Evolutionary conservation across 2,888 invertebrate species (phyloP).

Genomic region (Tachystola acroxantha): DNA sequence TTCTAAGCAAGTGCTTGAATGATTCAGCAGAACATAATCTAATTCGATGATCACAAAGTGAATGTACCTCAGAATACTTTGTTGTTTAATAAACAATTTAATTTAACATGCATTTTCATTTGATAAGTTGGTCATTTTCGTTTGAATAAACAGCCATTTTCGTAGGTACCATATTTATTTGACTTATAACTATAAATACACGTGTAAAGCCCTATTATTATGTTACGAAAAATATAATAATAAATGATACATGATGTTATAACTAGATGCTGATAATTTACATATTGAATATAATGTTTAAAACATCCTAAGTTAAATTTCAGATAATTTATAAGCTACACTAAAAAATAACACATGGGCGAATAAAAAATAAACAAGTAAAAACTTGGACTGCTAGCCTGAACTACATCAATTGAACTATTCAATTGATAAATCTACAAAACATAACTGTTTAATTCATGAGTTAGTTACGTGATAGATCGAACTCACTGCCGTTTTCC

Average conservation of each 20-base stretch:
- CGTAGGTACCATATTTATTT: slow-evolving; percentile 58
- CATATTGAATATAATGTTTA: slow-evolving; percentile 12
- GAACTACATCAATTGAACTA: slow-evolving; percentile 17
- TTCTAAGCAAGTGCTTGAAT: background rate
- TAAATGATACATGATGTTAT: slow-evolving; percentile 20
- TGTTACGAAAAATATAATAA: slow-evolving; percentile 28
- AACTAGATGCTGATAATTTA: slow-evolving; percentile 22
- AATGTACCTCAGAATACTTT: slow-evolving; percentile 6
- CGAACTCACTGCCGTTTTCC: too few species aligned
- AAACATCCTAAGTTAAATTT: slow-evolving; percentile 14
- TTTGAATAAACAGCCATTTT: too few species aligned
- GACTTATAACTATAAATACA: slow-evolving; percentile 65
- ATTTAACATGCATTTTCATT: slow-evolving; percentile 3
- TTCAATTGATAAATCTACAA: too few species aligned
- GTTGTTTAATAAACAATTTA: slow-evolving; percentile 10
- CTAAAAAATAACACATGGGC: slow-evolving; percentile 14
- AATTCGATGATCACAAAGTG: background rate
- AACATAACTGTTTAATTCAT: background rate
- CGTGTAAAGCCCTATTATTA: slow-evolving; percentile 47
- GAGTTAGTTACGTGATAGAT: too few species aligned
- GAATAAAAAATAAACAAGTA: slow-evolving; percentile 16
- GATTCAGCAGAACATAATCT: background rate
- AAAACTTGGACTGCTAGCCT: slow-evolving; percentile 22
- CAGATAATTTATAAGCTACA: slow-evolving; percentile 20
- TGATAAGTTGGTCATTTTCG: slow-evolving; percentile 5